Conservation (phyloP, 2,888 invertebrate genomes). For the Tuta absoluta region DNA sequence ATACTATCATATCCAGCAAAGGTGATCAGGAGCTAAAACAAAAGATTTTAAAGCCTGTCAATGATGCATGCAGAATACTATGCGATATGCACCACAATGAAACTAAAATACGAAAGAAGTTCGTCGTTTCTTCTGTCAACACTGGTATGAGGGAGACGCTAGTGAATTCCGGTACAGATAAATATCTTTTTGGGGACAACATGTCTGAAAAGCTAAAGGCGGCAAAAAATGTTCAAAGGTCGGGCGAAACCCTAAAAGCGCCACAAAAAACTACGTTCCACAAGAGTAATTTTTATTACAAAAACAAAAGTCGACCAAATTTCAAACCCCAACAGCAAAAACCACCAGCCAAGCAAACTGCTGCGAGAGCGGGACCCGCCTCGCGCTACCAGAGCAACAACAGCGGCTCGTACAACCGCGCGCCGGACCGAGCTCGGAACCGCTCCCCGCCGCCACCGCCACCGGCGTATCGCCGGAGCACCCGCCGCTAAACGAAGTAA, state of each 20-base stretch:
- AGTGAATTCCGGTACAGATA: background rate
- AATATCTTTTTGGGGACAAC: conserved; percentile 20
- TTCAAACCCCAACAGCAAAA: background rate
- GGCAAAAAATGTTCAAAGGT: conserved; percentile 20
- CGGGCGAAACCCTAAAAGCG: conserved; percentile 22
- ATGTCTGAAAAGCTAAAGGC: conserved; percentile 18
- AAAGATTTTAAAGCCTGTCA: conserved; percentile 28
- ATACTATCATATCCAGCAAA: background rate
- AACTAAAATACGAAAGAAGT: conserved; percentile 22
- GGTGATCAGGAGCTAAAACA: background rate
- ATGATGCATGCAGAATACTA: conserved; percentile 30
- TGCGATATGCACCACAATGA: conserved; percentile 29
- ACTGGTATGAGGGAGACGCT: conserved; percentile 22
- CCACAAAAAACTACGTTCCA: conserved; percentile 8
- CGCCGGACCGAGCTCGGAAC: background rate
- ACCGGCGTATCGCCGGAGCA: conserved; percentile 17
- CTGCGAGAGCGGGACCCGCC: background rate
- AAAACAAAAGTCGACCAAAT: background rate
- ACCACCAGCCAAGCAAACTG: conserved; percentile 5
- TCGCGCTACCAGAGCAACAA: conserved; percentile 19
- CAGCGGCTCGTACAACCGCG: conserved; percentile 16
- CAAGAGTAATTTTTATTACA: conserved; percentile 11
- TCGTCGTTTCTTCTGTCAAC: conserved; percentile 25
- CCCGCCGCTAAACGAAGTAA: conserved; percentile 20
- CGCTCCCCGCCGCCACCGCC: conserved; percentile 23